phyloP scores from a whole-genome alignment of 2,113 vertebrate species.

The Vombatus ursinus region DNA sequence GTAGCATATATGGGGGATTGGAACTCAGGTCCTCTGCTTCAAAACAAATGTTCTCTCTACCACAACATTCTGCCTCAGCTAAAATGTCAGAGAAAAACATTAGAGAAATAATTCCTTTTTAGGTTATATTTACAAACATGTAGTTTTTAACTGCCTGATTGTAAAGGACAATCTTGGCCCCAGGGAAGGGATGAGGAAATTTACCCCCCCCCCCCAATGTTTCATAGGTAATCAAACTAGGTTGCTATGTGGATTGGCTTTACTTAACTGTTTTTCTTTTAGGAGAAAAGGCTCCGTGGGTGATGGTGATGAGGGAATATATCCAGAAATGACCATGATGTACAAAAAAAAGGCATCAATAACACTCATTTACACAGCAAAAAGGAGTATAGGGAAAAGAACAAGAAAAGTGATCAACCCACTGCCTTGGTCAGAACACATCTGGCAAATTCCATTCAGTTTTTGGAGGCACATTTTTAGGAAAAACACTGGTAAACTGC shows the following conservation, averaged over 20 bases:
- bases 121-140: neutral
- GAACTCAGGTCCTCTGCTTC: neutral
- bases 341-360: neutral
- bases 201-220: neutral
- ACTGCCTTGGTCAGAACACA: neutral
- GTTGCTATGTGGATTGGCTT: neutral
- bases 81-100: neutral
- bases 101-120: neutral
- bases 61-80: neutral
- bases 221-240: neutral
- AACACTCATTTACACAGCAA: neutral
- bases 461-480: neutral
- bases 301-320: neutral
- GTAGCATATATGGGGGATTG: neutral
- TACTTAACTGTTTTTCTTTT: neutral
- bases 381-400: neutral
- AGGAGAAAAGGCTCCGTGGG: neutral
- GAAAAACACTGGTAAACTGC: neutral
- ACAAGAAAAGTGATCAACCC: neutral
- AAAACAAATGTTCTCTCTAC: neutral
- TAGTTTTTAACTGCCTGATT: neutral
- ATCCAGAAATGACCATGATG: neutral
- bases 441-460: neutral
- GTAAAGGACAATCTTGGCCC: neutral
- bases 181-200: neutral